Evolutionary conservation across 2,888 invertebrate genomes (phyloP), one percentile per base, ranked within the genome.

Genomic region (Mythimna impura): DNA sequence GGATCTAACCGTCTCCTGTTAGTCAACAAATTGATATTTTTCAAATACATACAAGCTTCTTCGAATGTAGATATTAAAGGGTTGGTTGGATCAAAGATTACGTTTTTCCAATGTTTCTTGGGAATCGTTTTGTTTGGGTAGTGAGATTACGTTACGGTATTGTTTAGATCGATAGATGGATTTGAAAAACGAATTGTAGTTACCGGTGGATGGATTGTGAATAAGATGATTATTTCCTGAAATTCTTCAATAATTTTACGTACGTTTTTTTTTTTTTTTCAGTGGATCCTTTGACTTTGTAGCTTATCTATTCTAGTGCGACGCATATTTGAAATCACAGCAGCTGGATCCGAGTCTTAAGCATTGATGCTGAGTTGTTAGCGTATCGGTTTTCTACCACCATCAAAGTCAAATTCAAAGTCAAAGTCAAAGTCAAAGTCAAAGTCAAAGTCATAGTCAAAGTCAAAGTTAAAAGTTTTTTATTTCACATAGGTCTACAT

Each of bases 1-100:
- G 74, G 87, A 86, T 86, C 89, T 90, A 91, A 92, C 91, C 92
- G 91, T 87, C 83, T 88, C 89, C 87, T 90, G 92, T 92, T 92
- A 91, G 89, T 89, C 89, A 90, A 92, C 93, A 93, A 94, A 94
- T 94, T 94, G 94, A 94, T 94, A 94, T 94, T 94, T 93, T 94
- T 91, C 91, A 91, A 90, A 93, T 90, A 92, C 89, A 73, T 79
- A 72, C 73, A 58, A 58, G 88, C 81, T 80, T 81, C 85, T 78
- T 76, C 73, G 68, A 67, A 76, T 73, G 82, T 80, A 78, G 68
- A 76, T 83, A 82, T 78, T 77, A 76, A 69, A 71, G 61, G 57
- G 47, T 52, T 20, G 71, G 76, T 40, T 63, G 36, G 81, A 72
- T 64, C 63, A 66, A 72, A 70, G 60, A 77, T 79, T 70, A 52